These are phyloP conservation scores for Nemurella pictetii DNA, from an alignment of 2,888 invertebrate species.

Conservation along the genomic window DNA sequence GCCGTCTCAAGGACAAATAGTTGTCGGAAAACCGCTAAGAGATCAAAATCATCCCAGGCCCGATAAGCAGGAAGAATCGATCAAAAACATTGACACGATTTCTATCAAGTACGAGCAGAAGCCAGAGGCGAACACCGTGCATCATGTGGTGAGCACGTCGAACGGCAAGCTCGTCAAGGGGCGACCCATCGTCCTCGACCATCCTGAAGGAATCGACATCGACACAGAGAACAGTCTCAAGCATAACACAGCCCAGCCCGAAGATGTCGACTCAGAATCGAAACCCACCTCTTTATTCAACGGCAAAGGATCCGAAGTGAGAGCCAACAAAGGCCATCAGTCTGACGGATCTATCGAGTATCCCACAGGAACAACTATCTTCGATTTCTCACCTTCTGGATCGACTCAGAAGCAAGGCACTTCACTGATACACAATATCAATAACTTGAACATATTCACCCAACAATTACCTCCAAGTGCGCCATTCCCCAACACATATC, in stretches of 20 bases:
- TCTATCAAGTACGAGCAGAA: slow-evolving; percentile 2
- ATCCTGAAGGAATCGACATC: neutral
- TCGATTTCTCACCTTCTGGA: slow-evolving; percentile 39
- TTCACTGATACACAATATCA: slow-evolving; percentile 39
- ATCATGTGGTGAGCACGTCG: slow-evolving; percentile 18
- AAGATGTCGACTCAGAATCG: neutral
- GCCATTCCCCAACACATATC: slow-evolving; percentile 9
- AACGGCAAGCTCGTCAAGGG: slow-evolving; percentile 23
- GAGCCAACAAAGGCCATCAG: neutral
- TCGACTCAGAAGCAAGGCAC: slow-evolving; percentile 41
- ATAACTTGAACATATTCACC: slow-evolving; percentile 31
- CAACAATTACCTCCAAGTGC: slow-evolving; percentile 24
- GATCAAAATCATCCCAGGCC: neutral
- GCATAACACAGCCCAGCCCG: neutral
- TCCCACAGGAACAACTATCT: slow-evolving; percentile 11
- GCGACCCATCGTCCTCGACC: slow-evolving; percentile 10
- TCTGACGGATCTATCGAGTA: neutral
- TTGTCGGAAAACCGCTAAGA: slow-evolving; percentile 33
- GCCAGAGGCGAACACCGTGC: neutral
- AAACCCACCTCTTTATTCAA: neutral
- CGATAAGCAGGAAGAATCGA: neutral
- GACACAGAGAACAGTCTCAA: slow-evolving; percentile 2
- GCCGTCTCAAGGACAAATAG: slow-evolving; percentile 30
- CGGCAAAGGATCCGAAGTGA: neutral
- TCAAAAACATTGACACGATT: neutral